A percentile compares a stretch with the other conserved stretches of the same genome.
phyloP scores from a whole-genome alignment of 2,797 vertebrate genomes.

The Bovichtus diacanthus region DNA sequence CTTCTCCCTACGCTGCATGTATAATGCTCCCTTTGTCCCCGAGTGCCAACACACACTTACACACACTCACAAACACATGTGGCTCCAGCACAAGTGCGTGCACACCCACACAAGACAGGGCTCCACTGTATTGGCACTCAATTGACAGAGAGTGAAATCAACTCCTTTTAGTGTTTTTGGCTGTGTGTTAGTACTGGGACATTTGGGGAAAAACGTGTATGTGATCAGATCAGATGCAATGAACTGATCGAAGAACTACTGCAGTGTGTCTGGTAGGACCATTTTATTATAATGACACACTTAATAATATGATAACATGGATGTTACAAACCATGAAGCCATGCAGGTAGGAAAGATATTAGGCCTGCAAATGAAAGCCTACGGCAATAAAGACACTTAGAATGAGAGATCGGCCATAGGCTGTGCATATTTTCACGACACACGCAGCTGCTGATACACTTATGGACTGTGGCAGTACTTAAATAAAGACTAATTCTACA shows the following conservation, averaged over 20 bases:
- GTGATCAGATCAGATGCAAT: slow-evolving; percentile 14
- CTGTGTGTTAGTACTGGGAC: slow-evolving; percentile 31
- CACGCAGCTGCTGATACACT: neutral
- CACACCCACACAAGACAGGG: slow-evolving; percentile 69
- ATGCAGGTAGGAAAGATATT: neutral
- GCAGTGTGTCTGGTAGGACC: neutral
- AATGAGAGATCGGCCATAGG: neutral
- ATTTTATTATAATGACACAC: neutral
- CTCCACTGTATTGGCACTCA: slow-evolving; percentile 77
- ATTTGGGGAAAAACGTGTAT: slow-evolving; percentile 17
- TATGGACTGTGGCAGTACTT: neutral
- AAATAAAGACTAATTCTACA: neutral
- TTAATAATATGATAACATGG: slow-evolving; percentile 10
- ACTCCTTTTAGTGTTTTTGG: slow-evolving; percentile 65
- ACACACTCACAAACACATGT: slow-evolving; percentile 52
- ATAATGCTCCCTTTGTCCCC: slow-evolving; percentile 83
- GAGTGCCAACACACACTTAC: slow-evolving; percentile 44
- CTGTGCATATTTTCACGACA: neutral
- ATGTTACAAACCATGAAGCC: neutral
- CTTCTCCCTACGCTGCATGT: slow-evolving; percentile 45
- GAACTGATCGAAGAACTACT: neutral
- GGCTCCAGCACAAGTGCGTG: slow-evolving; percentile 48
- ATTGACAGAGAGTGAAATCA: slow-evolving; percentile 74
- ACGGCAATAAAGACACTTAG: neutral
- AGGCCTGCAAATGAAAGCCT: neutral